Base-by-base conservation (phyloP, 2,888 invertebrate genomes). In the Conus canariensis region DNA sequence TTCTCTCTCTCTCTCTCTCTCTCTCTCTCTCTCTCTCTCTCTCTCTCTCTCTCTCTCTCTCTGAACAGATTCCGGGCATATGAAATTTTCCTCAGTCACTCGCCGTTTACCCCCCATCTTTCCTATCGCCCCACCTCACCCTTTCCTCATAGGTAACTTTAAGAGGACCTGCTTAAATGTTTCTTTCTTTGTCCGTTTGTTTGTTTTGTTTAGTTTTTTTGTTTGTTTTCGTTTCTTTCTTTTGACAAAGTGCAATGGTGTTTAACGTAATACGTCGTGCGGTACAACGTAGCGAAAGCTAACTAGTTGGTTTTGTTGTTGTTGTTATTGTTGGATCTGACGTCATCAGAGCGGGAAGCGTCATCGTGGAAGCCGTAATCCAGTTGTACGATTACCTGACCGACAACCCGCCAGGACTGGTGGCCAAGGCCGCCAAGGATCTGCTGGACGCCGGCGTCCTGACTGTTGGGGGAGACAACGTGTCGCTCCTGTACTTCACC, bases 361-460 rank as follows among this genome's bases (percentile, higher is more conserved):
- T 90, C 25, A 58, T 88, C 7, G 82, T 83, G 25, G 25, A n/a
- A 0, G 8, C 70, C 2, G 83, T 70, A 7, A 30, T 90, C 30
- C 64, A 83, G 67, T 58, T 88, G 14, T 60, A 88, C 83, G 82
- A 70, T 59, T 58, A 25, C 25, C 22, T 64, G 83, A 90, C 90
- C 22, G 25, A 45, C 25, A 70, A 74, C 45, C 67, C 87, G 0
- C 30, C 82, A 10, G 70, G 58, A 2, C 58, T 87, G 9, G 87
- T 87, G 5, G 56, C 90, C 14, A 58, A 58, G 7, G 70, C 22
- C 19, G 45, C 56, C 83, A 70, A 83, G 82, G 88, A 45, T 0
- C 67, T 90, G n/a, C 67, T 87, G 22, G 64, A 64, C 12, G 19
- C 45, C 58, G 58, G 22, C 0, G 45, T 22, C 5, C 82, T 90